Percentiles rank a stretch among this genome's conserved stretches.
Evolutionary conservation across 2,797 vertebrate species (phyloP).

Genomic region (Centroberyx gerrardi): DNA sequence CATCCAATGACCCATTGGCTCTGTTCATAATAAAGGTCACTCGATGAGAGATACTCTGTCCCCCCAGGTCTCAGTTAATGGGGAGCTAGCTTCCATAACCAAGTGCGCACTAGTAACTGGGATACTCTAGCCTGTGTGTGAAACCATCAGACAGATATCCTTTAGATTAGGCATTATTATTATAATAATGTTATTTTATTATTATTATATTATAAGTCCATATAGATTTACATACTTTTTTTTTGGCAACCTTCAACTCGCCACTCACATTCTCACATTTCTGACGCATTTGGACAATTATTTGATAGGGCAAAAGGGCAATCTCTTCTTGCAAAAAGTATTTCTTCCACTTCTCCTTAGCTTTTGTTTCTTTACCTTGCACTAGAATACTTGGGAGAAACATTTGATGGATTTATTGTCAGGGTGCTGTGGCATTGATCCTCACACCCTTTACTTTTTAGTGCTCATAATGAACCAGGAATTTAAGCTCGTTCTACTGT

Average conservation of each 20-base stretch:
- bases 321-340: too few relatives aligned
- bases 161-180: conserved; percentile 9
- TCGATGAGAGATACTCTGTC: conserved; percentile 83
- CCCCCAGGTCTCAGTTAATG: conserved; percentile 84
- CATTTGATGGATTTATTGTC: background rate
- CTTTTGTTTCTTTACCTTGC: too few relatives aligned
- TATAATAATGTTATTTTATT: too few relatives aligned
- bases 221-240: background rate
- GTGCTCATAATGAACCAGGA: background rate
- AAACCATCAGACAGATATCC: conserved; percentile 1
- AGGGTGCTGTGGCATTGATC: background rate
- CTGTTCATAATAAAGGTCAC: conserved; percentile 85
- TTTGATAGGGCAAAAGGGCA: background rate
- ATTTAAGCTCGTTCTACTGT: background rate
- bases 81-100: conserved; percentile 68
- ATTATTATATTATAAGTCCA: too few relatives aligned
- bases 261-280: background rate
- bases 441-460: background rate
- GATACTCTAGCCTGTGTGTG: conserved; percentile 24
- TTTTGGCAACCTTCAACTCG: background rate
- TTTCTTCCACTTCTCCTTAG: too few relatives aligned
- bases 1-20: conserved; percentile 86
- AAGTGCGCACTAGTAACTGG: conserved; percentile 38
- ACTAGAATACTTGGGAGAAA: background rate
- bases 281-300: background rate